Percentiles rank a stretch among this genome's conserved stretches.
Conservation (phyloP, 2,797 vertebrate genomes). For the Smutsia temminckii region DNA sequence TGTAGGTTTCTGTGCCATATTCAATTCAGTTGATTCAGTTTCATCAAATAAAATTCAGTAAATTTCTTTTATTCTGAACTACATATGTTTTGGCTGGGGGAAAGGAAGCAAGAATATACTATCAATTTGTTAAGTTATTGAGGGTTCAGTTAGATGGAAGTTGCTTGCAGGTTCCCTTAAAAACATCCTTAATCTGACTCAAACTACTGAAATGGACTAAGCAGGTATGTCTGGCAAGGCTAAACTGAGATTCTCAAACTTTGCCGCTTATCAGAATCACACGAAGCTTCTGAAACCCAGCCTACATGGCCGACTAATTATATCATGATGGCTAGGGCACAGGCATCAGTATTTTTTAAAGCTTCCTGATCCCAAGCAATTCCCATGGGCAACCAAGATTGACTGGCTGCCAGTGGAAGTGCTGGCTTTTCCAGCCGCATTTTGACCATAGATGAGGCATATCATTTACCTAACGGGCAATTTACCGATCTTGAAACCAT, state of each 20-base stretch:
- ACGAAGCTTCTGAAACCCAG: neutral
- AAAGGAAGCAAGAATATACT: neutral
- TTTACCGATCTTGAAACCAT: constrained; percentile 22
- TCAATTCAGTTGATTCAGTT: neutral
- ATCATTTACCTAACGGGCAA: constrained; percentile 1
- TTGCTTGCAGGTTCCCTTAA: neutral
- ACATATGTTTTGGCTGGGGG: neutral
- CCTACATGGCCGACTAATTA: neutral
- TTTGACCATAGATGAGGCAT: neutral
- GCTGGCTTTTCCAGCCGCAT: neutral
- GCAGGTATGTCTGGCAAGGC: neutral
- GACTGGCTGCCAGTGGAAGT: neutral
- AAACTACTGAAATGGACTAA: neutral
- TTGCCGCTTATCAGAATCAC: neutral
- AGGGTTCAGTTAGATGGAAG: constrained; percentile 15
- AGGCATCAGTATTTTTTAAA: neutral
- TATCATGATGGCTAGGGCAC: neutral
- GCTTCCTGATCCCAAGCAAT: constrained; percentile 2
- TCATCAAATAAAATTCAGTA: neutral
- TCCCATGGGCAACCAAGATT: neutral
- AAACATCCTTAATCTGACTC: constrained; percentile 1
- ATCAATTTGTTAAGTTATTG: neutral
- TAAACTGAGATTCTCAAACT: neutral
- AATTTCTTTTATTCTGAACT: neutral
- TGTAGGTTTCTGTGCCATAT: neutral